These are phyloP conservation scores for Sisyra terminalis DNA, from an alignment of 2,888 invertebrate genomes.

Conservation along the genomic window DNA sequence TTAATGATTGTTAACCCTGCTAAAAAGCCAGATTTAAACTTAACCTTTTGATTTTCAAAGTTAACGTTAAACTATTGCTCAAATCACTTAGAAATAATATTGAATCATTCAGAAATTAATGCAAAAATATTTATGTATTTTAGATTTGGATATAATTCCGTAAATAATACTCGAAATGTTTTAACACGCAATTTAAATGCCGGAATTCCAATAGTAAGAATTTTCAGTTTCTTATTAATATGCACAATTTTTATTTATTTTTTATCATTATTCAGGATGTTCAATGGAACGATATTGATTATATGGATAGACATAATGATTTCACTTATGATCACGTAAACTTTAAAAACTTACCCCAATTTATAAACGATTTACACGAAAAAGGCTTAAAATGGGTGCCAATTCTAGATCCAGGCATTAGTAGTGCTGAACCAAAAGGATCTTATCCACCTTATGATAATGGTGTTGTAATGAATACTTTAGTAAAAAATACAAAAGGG, in stretches of 20 bases:
- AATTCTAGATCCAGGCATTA: conserved; percentile 61
- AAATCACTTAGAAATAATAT: neutral
- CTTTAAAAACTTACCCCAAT: conserved; percentile 47
- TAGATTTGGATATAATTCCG: conserved; percentile 46
- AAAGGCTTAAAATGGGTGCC: conserved; percentile 62
- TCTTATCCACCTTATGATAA: conserved; percentile 61
- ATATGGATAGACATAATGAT: conserved; percentile 62
- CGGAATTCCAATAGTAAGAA: conserved; percentile 58
- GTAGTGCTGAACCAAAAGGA: conserved; percentile 45
- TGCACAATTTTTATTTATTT: too few relatives aligned
- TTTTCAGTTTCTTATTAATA: conserved; percentile 1
- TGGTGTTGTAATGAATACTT: conserved; percentile 52
- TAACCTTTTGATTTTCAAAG: neutral
- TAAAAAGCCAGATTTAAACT: too few relatives aligned
- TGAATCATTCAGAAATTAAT: neutral
- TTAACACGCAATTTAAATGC: conserved; percentile 53
- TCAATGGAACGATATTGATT: conserved; percentile 77
- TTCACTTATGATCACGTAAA: conserved; percentile 54
- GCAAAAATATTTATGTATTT: conserved; percentile 11
- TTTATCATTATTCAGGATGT: conserved; percentile 38
- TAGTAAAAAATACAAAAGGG: conserved; percentile 50
- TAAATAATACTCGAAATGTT: conserved; percentile 45
- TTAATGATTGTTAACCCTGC: too few relatives aligned
- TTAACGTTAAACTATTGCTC: neutral
- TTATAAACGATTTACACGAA: conserved; percentile 48